phyloP scores from a whole-genome alignment of 53 echinoderm and acorn worm genomes.

The Echinometra lucunter region DNA sequence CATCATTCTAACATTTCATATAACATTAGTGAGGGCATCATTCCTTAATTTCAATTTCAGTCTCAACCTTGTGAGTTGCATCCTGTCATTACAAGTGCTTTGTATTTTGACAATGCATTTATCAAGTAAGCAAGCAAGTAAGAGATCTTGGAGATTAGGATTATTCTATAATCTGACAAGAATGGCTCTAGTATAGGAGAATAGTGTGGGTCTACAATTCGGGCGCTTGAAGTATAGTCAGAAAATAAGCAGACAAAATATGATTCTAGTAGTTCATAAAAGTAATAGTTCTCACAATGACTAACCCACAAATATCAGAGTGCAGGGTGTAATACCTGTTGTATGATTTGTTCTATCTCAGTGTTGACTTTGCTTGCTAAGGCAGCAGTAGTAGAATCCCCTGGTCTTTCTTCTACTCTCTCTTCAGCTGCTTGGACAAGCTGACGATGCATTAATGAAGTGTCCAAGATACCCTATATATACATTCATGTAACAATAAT shows the following conservation, averaged over 20 bases:
- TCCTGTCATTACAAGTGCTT: no score
- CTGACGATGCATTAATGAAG: slow-evolving; percentile 85
- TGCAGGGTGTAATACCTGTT: slow-evolving; percentile 40
- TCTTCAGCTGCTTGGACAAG: slow-evolving; percentile 80
- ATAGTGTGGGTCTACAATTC: no score
- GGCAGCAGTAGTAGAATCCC: slow-evolving; percentile 75
- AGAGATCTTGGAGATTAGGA: no score
- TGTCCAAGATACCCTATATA: slow-evolving; percentile 79
- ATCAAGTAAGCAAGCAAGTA: no score
- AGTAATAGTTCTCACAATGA: neutral
- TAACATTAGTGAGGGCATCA: neutral
- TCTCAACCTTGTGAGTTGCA: no score
- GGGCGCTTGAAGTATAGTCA: neutral
- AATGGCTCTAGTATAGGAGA: no score
- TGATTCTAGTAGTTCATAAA: neutral
- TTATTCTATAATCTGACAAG: no score
- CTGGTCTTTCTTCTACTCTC: slow-evolving; percentile 76
- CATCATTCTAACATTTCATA: neutral
- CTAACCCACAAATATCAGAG: neutral
- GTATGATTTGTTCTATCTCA: slow-evolving; percentile 72
- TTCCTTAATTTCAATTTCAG: neutral
- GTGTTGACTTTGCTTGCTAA: slow-evolving; percentile 76
- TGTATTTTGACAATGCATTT: no score
- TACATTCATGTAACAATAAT: neutral
- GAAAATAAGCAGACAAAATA: neutral